Evolutionary conservation across 1,140 invertebrate genomes (phyloP).

Genomic region (Meloidogyne hapla): DNA sequence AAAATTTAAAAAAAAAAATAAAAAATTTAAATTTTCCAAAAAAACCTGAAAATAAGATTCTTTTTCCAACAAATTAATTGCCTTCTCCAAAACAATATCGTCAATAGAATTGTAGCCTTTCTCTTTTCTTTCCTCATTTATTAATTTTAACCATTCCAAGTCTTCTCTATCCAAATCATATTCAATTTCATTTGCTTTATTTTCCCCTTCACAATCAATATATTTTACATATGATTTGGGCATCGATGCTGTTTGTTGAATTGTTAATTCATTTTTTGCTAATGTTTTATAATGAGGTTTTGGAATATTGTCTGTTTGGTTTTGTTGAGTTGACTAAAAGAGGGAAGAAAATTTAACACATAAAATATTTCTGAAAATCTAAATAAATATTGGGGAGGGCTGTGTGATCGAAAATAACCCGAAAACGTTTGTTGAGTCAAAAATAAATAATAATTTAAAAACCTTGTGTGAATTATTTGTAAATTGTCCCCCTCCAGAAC

Average conservation of each 20-base stretch:
- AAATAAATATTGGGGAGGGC: too few species aligned
- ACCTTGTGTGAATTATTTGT: not conserved
- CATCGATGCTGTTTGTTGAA: conserved; percentile 13
- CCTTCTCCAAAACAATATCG: conserved; percentile 39
- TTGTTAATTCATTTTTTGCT: not conserved
- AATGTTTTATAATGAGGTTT: not conserved
- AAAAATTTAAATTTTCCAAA: conserved; percentile 2
- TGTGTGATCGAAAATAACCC: too few species aligned
- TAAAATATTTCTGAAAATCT: too few species aligned
- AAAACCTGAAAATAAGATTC: conserved; percentile 49
- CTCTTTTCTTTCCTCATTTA: conserved; percentile 28
- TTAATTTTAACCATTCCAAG: conserved; percentile 38
- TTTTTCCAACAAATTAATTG: conserved; percentile 45
- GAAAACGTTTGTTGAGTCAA: too few species aligned
- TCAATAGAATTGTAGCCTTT: conserved; percentile 21
- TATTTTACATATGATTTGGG: conserved; percentile 39
- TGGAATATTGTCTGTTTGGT: not conserved
- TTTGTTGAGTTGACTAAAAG: not conserved
- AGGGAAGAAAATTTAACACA: too few species aligned
- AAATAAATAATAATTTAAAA: too few species aligned
- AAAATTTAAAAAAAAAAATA: not conserved
- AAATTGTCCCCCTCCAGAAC: not conserved
- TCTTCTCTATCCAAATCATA: conserved; percentile 47
- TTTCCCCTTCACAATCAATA: conserved; percentile 35
- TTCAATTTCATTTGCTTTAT: conserved; percentile 31